Percentiles rank a stretch among this genome's conserved stretches.
These are phyloP conservation scores for Colaptes auratus DNA, from an alignment of 2,113 vertebrate genomes.

Conservation along the genomic window DNA sequence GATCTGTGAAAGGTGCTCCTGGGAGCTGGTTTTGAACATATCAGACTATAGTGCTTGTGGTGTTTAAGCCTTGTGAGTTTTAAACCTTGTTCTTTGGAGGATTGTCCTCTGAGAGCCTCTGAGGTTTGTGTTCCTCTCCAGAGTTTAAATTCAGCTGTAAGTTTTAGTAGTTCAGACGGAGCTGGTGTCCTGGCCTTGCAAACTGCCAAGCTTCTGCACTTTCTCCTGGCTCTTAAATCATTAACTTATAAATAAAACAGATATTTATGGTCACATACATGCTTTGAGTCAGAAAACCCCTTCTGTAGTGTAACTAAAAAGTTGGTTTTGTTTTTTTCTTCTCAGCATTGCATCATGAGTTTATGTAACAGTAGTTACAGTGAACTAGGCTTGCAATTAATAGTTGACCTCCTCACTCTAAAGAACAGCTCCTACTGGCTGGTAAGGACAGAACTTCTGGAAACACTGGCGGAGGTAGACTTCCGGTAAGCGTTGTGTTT, in stretches of 20 bases:
- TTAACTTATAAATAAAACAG: neutral
- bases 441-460: constrained; percentile 93
- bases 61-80: neutral
- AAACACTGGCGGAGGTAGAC: constrained; percentile 93
- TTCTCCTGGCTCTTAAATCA: neutral
- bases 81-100: neutral
- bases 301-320: neutral
- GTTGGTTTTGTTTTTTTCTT: neutral
- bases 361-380: constrained; percentile 90
- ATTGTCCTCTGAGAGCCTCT: neutral
- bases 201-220: neutral
- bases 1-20: neutral
- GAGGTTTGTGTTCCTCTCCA: neutral
- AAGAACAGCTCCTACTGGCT: constrained; percentile 94
- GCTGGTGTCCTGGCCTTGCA: neutral
- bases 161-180: neutral
- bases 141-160: neutral
- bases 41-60: neutral
- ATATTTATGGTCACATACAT: neutral
- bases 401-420: constrained; percentile 86
- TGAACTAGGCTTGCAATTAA: constrained; percentile 88
- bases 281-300: neutral
- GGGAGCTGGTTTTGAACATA: neutral
- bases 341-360: constrained; percentile 92
- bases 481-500: constrained; percentile 81